Base-by-base conservation (phyloP, 2,888 invertebrate genomes). In the Venusia cambrica region DNA sequence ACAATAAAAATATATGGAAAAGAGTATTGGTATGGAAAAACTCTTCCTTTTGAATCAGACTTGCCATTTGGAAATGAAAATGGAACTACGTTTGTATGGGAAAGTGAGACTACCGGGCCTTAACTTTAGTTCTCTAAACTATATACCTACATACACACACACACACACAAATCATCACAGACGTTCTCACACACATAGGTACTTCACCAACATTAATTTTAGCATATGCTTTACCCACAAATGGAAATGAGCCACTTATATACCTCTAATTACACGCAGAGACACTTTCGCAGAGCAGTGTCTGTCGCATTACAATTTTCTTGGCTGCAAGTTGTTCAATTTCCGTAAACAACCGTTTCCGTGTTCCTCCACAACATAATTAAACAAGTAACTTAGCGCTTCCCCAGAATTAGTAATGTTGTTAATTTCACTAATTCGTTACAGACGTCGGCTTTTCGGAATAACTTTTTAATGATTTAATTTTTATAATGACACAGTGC, bases 271-370 rank as follows among this genome's bases (percentile, higher is more conserved):
- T 30, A 39, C 26, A 28, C 28, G 11, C 28, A n/a, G n/a, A n/a
- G n/a, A 21, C 29, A 29, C 16, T 33, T 24, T 30, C 14, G 16
- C 8, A 33, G 12, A 27, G 21, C 18, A 28, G 20, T 34, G 26
- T 14, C 21, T 34, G 38, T 33, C 38, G 21, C 18, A 12, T 33
- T 26, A 34, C 26, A 39, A 40, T 35, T 35, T 39, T 31, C 35
- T 28, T 28, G 40, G 19, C 21, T 22, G 15, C 22, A 31, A 35
- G 35, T 35, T 28, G 15, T 27, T 16, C 18, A 18, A 28, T 30
- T 20, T 12, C 32, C 13, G 27, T 21, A 40, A 40, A 35, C 35
- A 31, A 24, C 31, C 21, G 28, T 31, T 32, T 35, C 20, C 18
- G 16, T 25, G 25, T 32, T 39, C 11, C 12, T 15, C 9, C 10